Base-by-base conservation (phyloP, 2,113 vertebrate genomes). In the Microcebus lehilahytsara region DNA sequence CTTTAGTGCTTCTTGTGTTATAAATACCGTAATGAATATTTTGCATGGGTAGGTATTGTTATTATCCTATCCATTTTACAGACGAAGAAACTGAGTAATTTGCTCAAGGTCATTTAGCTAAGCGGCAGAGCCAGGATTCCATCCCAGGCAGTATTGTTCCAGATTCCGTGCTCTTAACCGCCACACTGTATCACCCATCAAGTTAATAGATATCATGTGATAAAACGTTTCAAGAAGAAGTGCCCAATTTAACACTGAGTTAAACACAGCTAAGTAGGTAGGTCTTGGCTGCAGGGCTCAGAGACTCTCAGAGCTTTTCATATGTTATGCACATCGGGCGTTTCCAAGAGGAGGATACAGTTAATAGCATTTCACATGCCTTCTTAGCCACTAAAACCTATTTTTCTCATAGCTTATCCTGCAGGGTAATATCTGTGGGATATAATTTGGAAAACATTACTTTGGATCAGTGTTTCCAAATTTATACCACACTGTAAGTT, bases 401-500 rank as follows among this genome's bases (percentile, higher is more conserved):
- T 77, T 86, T 60, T 51, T 5, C 5, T 46, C 34, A 20, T 46
- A 85, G 74, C 56, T 77, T 66, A 64, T 42, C 32, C 91, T 93
- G 72, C 40, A 92, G 67, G 34, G 94, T 93, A 58, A 40, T 85
- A 34, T 81, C 53, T 89, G 12, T 92, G 56, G n/a, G 83, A 46
- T 89, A 51, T 40, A 84, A 91, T 85, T 62, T 89, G 87, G 93
- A 79, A 96, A 89, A 74, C 14, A 34, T 64, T 67, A 77, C 58
- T 75, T 88, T 93, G 51, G 37, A 67, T 66, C 64, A 72, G 30
- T 85, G 67, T 75, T 93, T 92, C 62, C 64, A 78, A 56, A 74
- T 79, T 91, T 8, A 22, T 62, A 51, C 4, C 37, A 32, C 4
- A 37, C 14, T 75, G 22, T 86, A 89, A 49, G 30, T 84, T 78